These are phyloP conservation scores for Morone chrysops DNA, from an alignment of 2,113 vertebrate genomes.

Conservation along the genomic window DNA sequence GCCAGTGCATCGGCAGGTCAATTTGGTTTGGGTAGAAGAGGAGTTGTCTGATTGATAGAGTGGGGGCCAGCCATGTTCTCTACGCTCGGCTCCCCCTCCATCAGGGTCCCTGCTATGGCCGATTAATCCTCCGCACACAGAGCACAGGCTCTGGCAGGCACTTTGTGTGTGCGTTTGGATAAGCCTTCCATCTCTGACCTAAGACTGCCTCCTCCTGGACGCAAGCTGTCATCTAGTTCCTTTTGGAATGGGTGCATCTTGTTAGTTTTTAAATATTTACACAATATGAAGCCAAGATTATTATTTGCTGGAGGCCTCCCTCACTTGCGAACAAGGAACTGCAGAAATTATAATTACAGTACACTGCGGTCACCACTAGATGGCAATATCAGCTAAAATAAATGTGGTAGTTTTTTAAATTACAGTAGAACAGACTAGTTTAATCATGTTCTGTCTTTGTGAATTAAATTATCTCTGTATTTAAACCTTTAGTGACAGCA, in stretches of 20 bases:
- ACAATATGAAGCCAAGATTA: neutral
- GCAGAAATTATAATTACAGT: neutral
- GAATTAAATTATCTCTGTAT: neutral
- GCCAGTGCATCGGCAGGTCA: constrained; percentile 72
- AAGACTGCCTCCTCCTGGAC: constrained; percentile 64
- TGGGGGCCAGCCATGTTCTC: constrained; percentile 59
- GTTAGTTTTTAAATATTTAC: constrained; percentile 21
- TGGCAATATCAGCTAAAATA: constrained; percentile 51
- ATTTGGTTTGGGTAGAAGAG: constrained; percentile 70
- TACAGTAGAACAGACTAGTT: neutral
- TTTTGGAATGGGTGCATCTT: constrained; percentile 28
- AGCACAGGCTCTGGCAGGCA: constrained; percentile 43
- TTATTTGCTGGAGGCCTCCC: neutral
- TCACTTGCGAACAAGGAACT: neutral
- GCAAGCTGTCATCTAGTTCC: constrained; percentile 21
- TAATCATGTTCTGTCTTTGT: neutral
- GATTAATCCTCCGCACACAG: constrained; percentile 66
- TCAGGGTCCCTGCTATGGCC: constrained; percentile 61
- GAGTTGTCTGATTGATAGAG: constrained; percentile 74
- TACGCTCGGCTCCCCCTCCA: constrained; percentile 59
- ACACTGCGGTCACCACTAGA: constrained; percentile 59
- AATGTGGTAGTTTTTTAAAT: neutral
- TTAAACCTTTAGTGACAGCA: too few species aligned
- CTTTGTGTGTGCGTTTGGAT: constrained; percentile 45
- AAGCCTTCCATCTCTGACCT: constrained; percentile 37